phyloP scores from a whole-genome alignment of 92 coral and sea anemone genomes.

The Parazoanthus swiftii region DNA sequence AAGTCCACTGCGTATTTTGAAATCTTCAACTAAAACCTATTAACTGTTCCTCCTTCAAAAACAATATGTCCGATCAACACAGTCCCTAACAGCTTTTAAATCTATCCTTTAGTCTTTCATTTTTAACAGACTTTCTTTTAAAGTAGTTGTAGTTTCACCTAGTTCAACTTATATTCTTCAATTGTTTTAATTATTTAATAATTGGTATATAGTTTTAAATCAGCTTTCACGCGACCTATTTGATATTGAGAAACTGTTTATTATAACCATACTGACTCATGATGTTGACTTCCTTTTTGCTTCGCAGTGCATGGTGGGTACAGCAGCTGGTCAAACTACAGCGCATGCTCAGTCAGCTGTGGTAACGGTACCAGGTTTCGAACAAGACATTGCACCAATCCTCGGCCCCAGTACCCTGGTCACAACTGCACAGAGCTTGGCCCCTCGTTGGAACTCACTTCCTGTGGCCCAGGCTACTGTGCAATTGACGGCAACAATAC shows the following conservation, averaged over 20 bases:
- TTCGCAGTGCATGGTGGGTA: constrained; percentile 57
- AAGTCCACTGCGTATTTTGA: too few relatives aligned
- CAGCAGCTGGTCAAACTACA: constrained; percentile 58
- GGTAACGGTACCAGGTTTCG: constrained; percentile 56
- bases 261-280: background rate
- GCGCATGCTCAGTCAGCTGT: constrained; percentile 61
- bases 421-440: constrained; percentile 58
- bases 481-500: constrained; percentile 78
- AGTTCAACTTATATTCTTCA: too few relatives aligned
- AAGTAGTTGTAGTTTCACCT: too few relatives aligned
- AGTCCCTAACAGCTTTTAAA: too few relatives aligned
- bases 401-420: constrained; percentile 59
- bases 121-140: too few relatives aligned
- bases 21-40: too few relatives aligned
- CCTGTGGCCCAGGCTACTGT: constrained; percentile 53
- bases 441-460: constrained; percentile 33
- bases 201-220: too few relatives aligned
- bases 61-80: too few relatives aligned
- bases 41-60: too few relatives aligned
- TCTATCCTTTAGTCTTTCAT: too few relatives aligned
- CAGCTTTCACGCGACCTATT: too few relatives aligned
- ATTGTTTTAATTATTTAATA: background rate
- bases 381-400: constrained; percentile 57
- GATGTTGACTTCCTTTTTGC: background rate
- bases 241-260: background rate